phyloP scores from a whole-genome alignment of 37 sponge, comb jelly and placozoan species.

The Oopsacas minuta region DNA sequence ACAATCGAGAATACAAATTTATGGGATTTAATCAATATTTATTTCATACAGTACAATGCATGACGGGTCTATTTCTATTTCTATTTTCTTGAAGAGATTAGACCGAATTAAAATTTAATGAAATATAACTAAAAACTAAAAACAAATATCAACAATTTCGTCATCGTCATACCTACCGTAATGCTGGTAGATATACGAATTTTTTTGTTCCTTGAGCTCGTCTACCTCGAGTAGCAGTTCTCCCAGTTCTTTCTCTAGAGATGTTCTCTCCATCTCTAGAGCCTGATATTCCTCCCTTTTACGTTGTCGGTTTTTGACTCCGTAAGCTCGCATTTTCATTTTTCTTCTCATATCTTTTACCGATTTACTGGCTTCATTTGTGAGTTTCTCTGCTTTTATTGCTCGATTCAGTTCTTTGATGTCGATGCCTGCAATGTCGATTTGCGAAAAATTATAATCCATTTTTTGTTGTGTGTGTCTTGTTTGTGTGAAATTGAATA shows the following conservation, averaged over 20 bases:
- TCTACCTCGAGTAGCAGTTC: neutral
- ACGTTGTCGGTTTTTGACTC: neutral
- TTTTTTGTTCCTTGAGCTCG: neutral
- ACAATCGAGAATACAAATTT: no score
- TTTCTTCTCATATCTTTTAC: slow-evolving; percentile 12
- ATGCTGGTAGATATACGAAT: neutral
- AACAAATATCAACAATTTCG: neutral
- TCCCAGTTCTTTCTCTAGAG: neutral
- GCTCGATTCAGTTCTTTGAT: neutral
- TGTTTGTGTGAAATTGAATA: neutral
- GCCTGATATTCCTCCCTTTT: neutral
- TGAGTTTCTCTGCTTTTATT: neutral
- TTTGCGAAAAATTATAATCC: neutral
- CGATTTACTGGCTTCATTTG: neutral
- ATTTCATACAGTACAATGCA: no score
- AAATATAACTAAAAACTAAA: neutral
- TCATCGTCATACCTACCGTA: neutral
- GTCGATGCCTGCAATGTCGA: neutral
- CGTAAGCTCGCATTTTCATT: slow-evolving; percentile 11
- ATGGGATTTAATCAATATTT: no score
- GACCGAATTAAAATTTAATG: neutral
- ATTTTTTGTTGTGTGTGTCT: neutral
- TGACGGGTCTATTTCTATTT: no score
- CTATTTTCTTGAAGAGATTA: no score
- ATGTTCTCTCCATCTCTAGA: neutral